Conservation (phyloP, 2,797 vertebrate genomes). For the Leucoraja ocellata region DNA sequence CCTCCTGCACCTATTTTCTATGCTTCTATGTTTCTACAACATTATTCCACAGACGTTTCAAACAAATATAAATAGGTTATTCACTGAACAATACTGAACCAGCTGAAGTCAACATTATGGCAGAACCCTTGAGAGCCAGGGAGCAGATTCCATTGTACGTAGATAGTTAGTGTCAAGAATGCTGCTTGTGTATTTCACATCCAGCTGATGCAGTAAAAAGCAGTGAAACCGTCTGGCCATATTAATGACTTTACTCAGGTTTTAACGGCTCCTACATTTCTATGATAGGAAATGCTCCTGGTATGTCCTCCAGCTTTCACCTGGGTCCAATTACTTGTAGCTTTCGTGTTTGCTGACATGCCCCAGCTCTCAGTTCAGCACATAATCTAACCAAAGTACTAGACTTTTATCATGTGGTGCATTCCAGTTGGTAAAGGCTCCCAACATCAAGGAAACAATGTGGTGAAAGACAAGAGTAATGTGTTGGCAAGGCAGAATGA, state of each 20-base stretch:
- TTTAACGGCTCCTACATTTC: background rate
- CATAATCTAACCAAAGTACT: no score
- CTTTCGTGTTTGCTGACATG: background rate
- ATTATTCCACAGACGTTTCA: background rate
- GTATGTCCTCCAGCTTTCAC: background rate
- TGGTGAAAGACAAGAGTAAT: no score
- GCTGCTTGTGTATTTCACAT: background rate
- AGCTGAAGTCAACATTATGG: background rate
- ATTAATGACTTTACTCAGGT: background rate
- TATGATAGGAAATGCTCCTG: background rate
- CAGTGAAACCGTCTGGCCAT: background rate
- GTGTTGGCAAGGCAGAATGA: no score
- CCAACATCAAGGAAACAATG: no score
- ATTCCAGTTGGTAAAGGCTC: no score
- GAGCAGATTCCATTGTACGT: background rate
- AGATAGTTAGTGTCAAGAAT: background rate
- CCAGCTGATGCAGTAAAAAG: background rate
- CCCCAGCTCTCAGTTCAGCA: background rate
- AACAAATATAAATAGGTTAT: background rate
- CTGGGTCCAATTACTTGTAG: background rate
- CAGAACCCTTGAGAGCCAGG: background rate
- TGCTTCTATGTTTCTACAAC: background rate
- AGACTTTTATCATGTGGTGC: no score
- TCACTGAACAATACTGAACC: background rate
- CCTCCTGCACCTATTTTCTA: no score